A percentile compares a stretch with the other conserved stretches of the same genome.
phyloP scores from a whole-genome alignment of 2,797 vertebrate genomes.

The Galaxias olidus region DNA sequence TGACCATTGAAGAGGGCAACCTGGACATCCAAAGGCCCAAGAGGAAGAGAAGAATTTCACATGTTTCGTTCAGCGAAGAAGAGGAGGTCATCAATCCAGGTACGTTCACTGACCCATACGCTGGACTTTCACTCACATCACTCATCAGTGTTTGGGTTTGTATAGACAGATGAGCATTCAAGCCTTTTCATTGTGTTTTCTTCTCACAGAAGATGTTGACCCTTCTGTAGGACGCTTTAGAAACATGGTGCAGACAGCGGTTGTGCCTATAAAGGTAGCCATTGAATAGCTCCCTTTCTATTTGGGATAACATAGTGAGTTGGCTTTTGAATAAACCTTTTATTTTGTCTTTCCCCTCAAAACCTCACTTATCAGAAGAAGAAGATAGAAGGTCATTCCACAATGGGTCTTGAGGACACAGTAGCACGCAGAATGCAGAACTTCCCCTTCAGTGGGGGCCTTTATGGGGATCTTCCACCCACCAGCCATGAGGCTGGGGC shows the following conservation, averaged over 20 bases:
- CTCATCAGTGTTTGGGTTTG: too few relatives aligned
- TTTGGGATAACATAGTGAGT: background rate
- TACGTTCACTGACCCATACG: constrained; percentile 27
- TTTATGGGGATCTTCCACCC: constrained; percentile 84
- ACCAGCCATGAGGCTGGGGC: constrained; percentile 76
- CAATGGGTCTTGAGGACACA: constrained; percentile 75
- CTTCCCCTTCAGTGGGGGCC: constrained; percentile 82
- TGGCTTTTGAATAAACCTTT: background rate
- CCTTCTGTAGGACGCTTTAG: constrained; percentile 88
- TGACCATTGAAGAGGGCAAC: constrained; percentile 87
- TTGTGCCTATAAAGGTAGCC: constrained; percentile 85
- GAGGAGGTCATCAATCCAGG: constrained; percentile 88
- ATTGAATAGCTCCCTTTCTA: background rate
- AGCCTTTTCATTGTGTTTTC: constrained; percentile 11
- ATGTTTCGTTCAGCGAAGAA: constrained; percentile 85
- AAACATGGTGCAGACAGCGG: constrained; percentile 89
- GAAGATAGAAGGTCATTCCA: constrained; percentile 70
- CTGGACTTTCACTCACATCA: background rate
- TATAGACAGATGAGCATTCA: too few relatives aligned
- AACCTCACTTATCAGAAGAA: constrained; percentile 72
- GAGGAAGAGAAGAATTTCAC: constrained; percentile 81
- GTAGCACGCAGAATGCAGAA: constrained; percentile 78
- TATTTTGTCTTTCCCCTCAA: background rate
- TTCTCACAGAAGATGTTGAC: constrained; percentile 84
- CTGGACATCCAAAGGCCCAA: constrained; percentile 86